A percentile compares a stretch with the other conserved stretches of the same genome.
phyloP scores from a whole-genome alignment of 1,140 invertebrate genomes.

The Centruroides vittatus region DNA sequence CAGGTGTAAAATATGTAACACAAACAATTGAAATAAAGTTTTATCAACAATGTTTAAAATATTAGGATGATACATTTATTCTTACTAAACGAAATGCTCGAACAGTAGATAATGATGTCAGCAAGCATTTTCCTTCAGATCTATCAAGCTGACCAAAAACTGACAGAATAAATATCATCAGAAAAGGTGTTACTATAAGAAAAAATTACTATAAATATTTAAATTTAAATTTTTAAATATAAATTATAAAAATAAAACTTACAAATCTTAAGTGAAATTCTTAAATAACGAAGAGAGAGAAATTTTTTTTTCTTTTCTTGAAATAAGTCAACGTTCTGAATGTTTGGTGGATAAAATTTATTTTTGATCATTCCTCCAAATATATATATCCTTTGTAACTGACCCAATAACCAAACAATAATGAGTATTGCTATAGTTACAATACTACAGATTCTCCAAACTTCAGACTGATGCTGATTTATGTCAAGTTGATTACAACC shows the following conservation, averaged over 20 bases:
- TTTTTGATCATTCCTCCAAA: not conserved
- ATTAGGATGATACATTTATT: not conserved
- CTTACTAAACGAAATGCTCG: conserved; percentile 28
- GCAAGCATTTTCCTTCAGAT: not conserved
- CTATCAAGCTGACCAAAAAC: not conserved
- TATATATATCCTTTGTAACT: not conserved
- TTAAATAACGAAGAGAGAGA: too few relatives aligned
- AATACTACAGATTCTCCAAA: too few relatives aligned
- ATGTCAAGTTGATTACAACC: too few relatives aligned
- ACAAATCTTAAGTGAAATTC: too few relatives aligned
- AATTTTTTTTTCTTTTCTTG: not conserved
- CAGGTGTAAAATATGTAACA: too few relatives aligned
- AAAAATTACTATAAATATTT: not conserved
- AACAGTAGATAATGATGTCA: conserved; percentile 9
- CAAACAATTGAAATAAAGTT: too few relatives aligned
- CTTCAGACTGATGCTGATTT: too few relatives aligned
- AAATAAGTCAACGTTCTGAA: not conserved
- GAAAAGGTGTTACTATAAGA: not conserved
- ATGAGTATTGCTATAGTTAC: not conserved
- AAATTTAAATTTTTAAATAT: not conserved
- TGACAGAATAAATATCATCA: conserved; percentile 3
- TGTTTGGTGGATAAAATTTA: conserved; percentile 1
- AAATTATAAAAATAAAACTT: too few relatives aligned
- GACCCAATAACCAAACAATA: not conserved
- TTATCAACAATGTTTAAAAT: too few relatives aligned